Base-by-base conservation (phyloP, 2,888 invertebrate genomes). In the Eumacrocentrus americanus region DNA sequence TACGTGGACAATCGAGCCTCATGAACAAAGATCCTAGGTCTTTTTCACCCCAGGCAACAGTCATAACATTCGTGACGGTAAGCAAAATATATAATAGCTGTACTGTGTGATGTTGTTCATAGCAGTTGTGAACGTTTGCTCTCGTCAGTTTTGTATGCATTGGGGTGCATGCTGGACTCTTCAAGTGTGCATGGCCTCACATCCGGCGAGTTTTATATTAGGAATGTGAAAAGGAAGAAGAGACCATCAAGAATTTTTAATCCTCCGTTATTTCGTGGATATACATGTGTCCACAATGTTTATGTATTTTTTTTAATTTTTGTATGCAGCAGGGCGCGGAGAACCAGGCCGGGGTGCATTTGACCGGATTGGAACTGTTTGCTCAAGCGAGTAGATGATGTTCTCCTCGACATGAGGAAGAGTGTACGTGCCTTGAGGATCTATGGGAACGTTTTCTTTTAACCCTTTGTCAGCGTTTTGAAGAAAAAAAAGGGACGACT, bases 361-460 rank as follows among this genome's bases (percentile, higher is more conserved):
- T 57, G 50, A 57, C 48, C 50, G 42, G 23, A 50, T 38, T 25
- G 5, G 5, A 29, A 42, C 50, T 57, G 34, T 57, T 57, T 50
- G 42, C 29, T 50, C 57, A 50, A 57, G 37, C 48, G 50, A n/a
- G n/a, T n/a, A n/a, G n/a, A n/a, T 12, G 23, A 47, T 48, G 6
- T 18, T 29, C 23, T 40, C 18, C 14, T 11, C 14, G 2, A 40
- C 12, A 40, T 2, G 38, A 16, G 38, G 38, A 18, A 12, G 14
- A 14, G 9, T 14, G 18, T 40, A 40, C 18, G 4, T 12, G 14
- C 1, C 4, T 12, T 4, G 4, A n/a, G 5, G 3, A 12, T 37
- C 37, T 11, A 2, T n/a, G 5, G 11, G 5, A 3, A 12, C 12
- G 4, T 37, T 12, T 12, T 47, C 25, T 47, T 20, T 46, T 12